These are phyloP conservation scores for Megaceryle torquata DNA, from an alignment of 2,113 vertebrate species.

Conservation along the genomic window DNA sequence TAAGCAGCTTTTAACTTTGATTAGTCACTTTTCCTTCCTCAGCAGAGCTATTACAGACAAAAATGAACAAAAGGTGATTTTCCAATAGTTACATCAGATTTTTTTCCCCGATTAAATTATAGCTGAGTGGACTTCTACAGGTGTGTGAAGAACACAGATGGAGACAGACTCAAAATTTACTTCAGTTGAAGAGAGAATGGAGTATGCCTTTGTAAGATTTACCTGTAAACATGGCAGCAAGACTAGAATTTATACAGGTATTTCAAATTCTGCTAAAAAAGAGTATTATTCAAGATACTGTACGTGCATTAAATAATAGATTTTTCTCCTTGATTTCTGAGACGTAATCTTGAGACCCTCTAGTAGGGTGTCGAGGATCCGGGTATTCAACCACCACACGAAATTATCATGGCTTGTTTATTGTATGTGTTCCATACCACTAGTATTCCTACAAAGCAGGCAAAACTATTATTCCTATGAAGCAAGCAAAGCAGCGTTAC, in stretches of 20 bases:
- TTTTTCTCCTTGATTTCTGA: background rate
- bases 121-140: slow-evolving; percentile 81
- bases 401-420: too few relatives aligned
- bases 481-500: too few relatives aligned
- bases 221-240: background rate
- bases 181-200: slow-evolving; percentile 76
- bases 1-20: slow-evolving; percentile 1
- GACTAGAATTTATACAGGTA: background rate
- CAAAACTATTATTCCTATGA: too few relatives aligned
- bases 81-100: background rate
- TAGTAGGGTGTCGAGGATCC: too few relatives aligned
- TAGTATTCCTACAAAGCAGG: too few relatives aligned
- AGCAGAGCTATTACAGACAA: background rate
- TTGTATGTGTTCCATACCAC: too few relatives aligned
- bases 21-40: slow-evolving; percentile 12
- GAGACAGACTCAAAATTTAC: slow-evolving; percentile 83
- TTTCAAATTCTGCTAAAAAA: background rate
- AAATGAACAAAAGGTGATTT: background rate
- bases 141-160: slow-evolving; percentile 64
- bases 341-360: slow-evolving; percentile 59
- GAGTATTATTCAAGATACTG: background rate
- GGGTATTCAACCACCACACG: too few relatives aligned
- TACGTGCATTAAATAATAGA: background rate
- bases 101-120: background rate
- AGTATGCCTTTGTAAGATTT: slow-evolving; percentile 74